phyloP scores from a whole-genome alignment of 2,888 invertebrate genomes.

The Dryomyza anilis region DNA sequence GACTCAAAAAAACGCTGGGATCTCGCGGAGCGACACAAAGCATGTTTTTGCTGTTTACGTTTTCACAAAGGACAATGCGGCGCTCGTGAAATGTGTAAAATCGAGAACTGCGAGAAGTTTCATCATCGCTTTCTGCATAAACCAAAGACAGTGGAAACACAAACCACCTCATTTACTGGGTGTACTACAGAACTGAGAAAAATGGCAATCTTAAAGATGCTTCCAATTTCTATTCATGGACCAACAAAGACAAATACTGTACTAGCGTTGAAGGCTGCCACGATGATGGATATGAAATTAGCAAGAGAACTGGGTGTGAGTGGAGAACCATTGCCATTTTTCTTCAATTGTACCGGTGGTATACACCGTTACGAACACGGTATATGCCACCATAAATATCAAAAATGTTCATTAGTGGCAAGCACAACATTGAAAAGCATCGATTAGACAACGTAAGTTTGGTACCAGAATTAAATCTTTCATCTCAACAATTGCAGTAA shows the following conservation, averaged over 20 bases:
- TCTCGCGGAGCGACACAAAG: not conserved
- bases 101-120: slow-evolving; percentile 18
- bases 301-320: too few species aligned
- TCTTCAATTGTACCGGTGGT: slow-evolving; percentile 21
- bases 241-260: slow-evolving; percentile 6
- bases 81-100: slow-evolving; percentile 9
- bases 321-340: slow-evolving; percentile 7
- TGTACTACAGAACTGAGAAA: slow-evolving; percentile 15
- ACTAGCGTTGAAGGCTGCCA: slow-evolving; percentile 10
- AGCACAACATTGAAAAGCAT: not conserved
- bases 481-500: too few species aligned
- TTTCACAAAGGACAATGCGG: slow-evolving; percentile 13
- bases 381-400: slow-evolving; percentile 4
- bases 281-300: slow-evolving; percentile 7
- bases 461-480: not conserved
- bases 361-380: slow-evolving; percentile 19
- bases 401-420: not conserved
- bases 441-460: not conserved
- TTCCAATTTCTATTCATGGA: slow-evolving; percentile 10
- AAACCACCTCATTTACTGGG: not conserved
- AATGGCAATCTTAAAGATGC: too few species aligned
- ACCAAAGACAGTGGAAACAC: not conserved
- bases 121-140: too few species aligned
- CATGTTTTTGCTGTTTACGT: slow-evolving; percentile 1
- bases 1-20: slow-evolving; percentile 3